Conservation (phyloP, 2,113 vertebrate species). For the Fulmarus glacialis region DNA sequence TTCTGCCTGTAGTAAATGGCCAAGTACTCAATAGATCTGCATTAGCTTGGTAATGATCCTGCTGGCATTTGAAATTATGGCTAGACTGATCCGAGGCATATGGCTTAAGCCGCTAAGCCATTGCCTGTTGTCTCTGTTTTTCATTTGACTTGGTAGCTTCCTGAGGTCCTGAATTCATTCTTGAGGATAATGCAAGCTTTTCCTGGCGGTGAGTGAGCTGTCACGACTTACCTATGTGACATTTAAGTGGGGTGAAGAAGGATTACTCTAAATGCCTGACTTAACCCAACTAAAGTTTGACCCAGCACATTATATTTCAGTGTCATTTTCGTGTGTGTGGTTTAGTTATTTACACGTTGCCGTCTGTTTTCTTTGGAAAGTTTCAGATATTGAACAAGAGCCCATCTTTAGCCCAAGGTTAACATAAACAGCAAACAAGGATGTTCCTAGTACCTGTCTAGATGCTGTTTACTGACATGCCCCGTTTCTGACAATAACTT, state of each 20-base stretch:
- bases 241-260: not conserved
- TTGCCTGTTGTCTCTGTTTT: slow-evolving; percentile 28
- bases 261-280: not conserved
- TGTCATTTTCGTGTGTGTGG: not conserved
- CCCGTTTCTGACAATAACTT: not conserved
- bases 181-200: slow-evolving; percentile 9
- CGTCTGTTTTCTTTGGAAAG: slow-evolving; percentile 65
- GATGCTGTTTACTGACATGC: not conserved
- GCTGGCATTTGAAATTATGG: slow-evolving; percentile 9
- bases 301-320: not conserved
- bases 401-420: slow-evolving; percentile 38
- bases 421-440: slow-evolving; percentile 46
- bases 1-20: not conserved
- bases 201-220: not conserved
- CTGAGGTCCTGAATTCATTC: slow-evolving; percentile 14
- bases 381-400: slow-evolving; percentile 43
- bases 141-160: slow-evolving; percentile 33
- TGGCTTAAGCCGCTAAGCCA: not conserved
- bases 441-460: not conserved
- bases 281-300: slow-evolving; percentile 36
- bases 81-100: not conserved
- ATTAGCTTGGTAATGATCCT: slow-evolving; percentile 9
- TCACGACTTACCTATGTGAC: not conserved
- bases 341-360: slow-evolving; percentile 63
- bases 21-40: slow-evolving; percentile 19